These are phyloP conservation scores for Bembecia ichneumoniformis DNA, from an alignment of 2,888 invertebrate genomes.

Conservation along the genomic window DNA sequence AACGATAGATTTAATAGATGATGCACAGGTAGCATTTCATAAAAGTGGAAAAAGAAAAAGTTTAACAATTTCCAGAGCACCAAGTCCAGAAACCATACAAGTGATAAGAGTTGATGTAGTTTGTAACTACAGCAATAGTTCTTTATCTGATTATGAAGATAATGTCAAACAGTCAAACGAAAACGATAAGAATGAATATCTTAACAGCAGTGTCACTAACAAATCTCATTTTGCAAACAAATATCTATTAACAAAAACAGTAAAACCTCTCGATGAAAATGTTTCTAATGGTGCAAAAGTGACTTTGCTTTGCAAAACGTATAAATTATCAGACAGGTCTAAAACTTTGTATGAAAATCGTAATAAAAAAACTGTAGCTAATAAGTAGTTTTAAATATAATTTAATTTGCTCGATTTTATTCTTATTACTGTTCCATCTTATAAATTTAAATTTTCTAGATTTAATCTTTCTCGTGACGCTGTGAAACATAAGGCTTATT, in stretches of 20 bases:
- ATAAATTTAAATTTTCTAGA: too few species aligned
- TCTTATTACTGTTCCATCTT: not conserved
- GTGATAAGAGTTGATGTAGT: slow-evolving; percentile 66
- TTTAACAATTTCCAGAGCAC: slow-evolving; percentile 54
- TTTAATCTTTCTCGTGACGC: too few species aligned
- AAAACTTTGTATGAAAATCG: slow-evolving; percentile 16
- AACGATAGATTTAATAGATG: slow-evolving; percentile 16
- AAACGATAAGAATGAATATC: not conserved
- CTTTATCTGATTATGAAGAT: slow-evolving; percentile 32
- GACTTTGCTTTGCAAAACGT: slow-evolving; percentile 60
- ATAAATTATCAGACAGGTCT: slow-evolving; percentile 44
- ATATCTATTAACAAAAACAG: slow-evolving; percentile 52
- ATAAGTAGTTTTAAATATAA: not conserved
- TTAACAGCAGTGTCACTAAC: slow-evolving; percentile 10
- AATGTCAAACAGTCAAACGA: slow-evolving; percentile 15
- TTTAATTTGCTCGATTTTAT: not conserved
- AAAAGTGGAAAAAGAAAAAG: slow-evolving; percentile 53
- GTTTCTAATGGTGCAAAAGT: slow-evolving; percentile 54
- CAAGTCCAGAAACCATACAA: slow-evolving; percentile 62
- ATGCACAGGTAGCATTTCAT: slow-evolving; percentile 42
- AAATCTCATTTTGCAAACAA: slow-evolving; percentile 40
- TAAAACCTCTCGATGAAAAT: slow-evolving; percentile 51
- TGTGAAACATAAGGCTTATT: too few species aligned
- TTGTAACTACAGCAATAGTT: slow-evolving; percentile 37
- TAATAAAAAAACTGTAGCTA: slow-evolving; percentile 6